These are phyloP conservation scores for Blastobasis adustella DNA, from an alignment of 2,888 invertebrate species.

Conservation along the genomic window DNA sequence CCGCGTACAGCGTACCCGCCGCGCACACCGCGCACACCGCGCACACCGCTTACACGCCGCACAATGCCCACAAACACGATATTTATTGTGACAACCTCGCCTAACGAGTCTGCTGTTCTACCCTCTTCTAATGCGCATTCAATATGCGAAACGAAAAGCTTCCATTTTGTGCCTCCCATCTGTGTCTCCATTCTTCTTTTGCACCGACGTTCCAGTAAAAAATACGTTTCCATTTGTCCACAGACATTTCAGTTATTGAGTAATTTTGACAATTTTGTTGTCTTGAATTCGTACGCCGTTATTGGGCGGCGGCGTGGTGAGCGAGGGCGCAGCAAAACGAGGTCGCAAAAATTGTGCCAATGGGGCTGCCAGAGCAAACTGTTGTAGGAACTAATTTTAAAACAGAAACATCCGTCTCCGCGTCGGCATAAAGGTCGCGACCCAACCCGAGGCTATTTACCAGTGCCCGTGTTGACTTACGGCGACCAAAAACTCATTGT, in stretches of 20 bases:
- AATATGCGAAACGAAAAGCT: constrained; percentile 22
- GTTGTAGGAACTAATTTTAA: constrained; percentile 9
- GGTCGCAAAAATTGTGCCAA: too few species aligned
- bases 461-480: constrained; percentile 50
- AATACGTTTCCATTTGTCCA: not conserved
- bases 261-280: too few species aligned
- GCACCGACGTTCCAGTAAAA: not conserved
- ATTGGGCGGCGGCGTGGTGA: too few species aligned
- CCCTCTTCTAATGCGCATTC: constrained; percentile 27
- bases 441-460: constrained; percentile 63
- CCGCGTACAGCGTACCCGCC: too few species aligned
- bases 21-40: too few species aligned
- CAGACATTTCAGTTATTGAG: too few species aligned
- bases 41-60: too few species aligned
- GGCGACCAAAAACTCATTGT: constrained; percentile 64
- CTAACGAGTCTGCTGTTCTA: constrained; percentile 37
- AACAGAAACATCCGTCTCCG: constrained; percentile 29
- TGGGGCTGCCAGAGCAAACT: not conserved
- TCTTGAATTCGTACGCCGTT: too few species aligned
- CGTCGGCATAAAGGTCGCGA: constrained; percentile 58
- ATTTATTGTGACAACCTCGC: constrained; percentile 41
- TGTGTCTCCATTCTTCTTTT: constrained; percentile 12
- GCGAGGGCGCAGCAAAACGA: too few species aligned
- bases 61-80: constrained; percentile 28
- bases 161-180: constrained; percentile 15